These are phyloP conservation scores for Boleophthalmus pectinirostris DNA, from an alignment of 2,113 vertebrate species.

Conservation along the genomic window DNA sequence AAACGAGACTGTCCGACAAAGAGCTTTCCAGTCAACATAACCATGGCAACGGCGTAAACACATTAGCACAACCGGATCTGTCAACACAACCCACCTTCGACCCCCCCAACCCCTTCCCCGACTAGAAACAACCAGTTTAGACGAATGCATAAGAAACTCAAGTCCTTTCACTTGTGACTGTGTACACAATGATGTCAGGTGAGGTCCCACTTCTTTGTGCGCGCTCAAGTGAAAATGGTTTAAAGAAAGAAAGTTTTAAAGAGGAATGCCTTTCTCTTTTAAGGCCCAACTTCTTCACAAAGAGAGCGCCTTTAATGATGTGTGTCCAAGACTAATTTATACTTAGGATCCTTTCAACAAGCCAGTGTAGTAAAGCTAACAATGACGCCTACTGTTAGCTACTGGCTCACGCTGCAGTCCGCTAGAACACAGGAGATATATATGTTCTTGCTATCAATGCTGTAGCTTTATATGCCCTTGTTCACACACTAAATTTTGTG, in stretches of 20 bases:
- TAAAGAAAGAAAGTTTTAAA: not conserved
- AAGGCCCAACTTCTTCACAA: slow-evolving; percentile 8
- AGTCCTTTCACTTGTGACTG: slow-evolving; percentile 19
- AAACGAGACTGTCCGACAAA: slow-evolving; percentile 2
- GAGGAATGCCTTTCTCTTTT: slow-evolving; percentile 18
- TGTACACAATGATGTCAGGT: slow-evolving; percentile 30
- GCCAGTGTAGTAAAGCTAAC: slow-evolving; percentile 4
- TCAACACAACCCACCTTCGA: slow-evolving; percentile 25
- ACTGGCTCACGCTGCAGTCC: not conserved
- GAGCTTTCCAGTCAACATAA: slow-evolving; percentile 10
- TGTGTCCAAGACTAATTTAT: not conserved
- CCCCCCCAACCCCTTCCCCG: slow-evolving; percentile 15
- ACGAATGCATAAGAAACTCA: slow-evolving; percentile 10
- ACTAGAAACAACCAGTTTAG: slow-evolving; percentile 5
- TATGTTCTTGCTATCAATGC: not conserved
- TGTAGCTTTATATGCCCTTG: not conserved
- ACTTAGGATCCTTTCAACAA: not conserved
- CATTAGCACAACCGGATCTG: slow-evolving; percentile 16
- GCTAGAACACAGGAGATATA: not conserved
- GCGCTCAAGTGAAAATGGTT: slow-evolving; percentile 2
- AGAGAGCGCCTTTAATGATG: slow-evolving; percentile 21
- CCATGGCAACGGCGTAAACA: slow-evolving; percentile 39
- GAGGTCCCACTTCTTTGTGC: not conserved
- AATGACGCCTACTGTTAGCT: slow-evolving; percentile 14
- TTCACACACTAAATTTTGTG: slow-evolving; percentile 3